Evolutionary conservation across 2,888 invertebrate species (phyloP).

Genomic region (Nephrotoma appendiculata): DNA sequence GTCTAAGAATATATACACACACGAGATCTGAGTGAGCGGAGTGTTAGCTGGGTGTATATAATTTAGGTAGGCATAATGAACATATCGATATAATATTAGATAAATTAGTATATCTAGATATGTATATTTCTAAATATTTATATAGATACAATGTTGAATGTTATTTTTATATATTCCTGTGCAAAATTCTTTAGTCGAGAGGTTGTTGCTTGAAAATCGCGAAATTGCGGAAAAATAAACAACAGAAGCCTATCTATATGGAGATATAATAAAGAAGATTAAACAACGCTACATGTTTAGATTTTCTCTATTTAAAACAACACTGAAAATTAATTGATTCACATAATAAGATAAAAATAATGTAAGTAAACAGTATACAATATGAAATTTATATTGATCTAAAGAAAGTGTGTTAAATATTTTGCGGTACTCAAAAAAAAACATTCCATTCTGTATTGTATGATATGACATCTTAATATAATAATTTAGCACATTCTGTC

Average conservation of each 20-base stretch:
- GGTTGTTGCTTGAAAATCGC: neutral
- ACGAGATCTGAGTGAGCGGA: too few relatives aligned
- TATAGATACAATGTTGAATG: neutral
- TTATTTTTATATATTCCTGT: neutral
- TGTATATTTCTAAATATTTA: neutral
- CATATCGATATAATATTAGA: neutral
- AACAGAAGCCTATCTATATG: neutral
- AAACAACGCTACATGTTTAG: neutral
- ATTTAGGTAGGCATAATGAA: too few relatives aligned
- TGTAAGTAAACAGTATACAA: too few relatives aligned
- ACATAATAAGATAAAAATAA: neutral
- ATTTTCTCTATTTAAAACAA: neutral
- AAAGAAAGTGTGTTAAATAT: too few relatives aligned
- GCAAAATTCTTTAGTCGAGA: neutral
- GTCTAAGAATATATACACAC: too few relatives aligned
- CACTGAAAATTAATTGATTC: neutral
- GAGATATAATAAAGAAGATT: neutral
- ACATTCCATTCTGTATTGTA: too few relatives aligned
- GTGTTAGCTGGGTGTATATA: too few relatives aligned
- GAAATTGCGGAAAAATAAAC: neutral
- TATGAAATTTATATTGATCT: too few relatives aligned
- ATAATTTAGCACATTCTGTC: too few relatives aligned
- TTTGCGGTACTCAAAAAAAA: too few relatives aligned
- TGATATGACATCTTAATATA: too few relatives aligned
- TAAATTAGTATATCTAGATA: neutral